Base-by-base conservation (phyloP, 2,888 invertebrate species). In the Drosophila nr. perissopoda region DNA sequence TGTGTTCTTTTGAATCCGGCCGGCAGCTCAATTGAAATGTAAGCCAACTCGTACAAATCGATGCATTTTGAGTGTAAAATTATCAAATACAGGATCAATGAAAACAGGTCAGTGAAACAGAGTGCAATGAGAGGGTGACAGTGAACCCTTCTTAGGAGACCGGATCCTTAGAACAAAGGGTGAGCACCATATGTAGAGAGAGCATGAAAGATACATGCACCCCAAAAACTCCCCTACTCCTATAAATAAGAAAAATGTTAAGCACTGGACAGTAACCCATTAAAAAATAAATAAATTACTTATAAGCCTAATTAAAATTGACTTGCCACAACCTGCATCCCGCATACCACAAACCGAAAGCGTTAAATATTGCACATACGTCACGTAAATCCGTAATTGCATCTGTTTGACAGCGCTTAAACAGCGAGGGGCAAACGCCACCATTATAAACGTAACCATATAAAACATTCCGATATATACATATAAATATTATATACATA, bases 11-110 rank as follows among this genome's bases (percentile, higher is more conserved):
- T 46, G 42, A 31, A 18, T 42, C 38, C 16, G 8, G 29, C 46
- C 40, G 49, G 64, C 74, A 85, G 81, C 87, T 88, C 88, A 85
- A 89, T 89, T 85, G 87, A 84, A 74, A 67, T 84, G 76, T 70
- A 75, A 79, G 71, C 70, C 82, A 82, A 81, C 25, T 25, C 16
- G 25, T 16, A 21, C 46, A 16, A 46, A 46, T 46, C 46, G 25
- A 46, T 46, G 16, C 25, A 46, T 46, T 25, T 25, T 16, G 25
- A 46, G 46, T 25, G 25, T 16, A 4, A 46, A 46, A 46, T 46
- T 25, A 46, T 46, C 25, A 16, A 46, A 46, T 46, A 46, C 25
- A 25, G 25, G 16, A 16, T 46, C 25, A 46, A 46, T 25, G 25
- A 25, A 46, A 46, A 25, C 16, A 4, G 4, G 21, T 25, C 46